Evolutionary conservation across 2,888 invertebrate species (phyloP), one percentile per base, ranked within the genome.

Genomic region (Meta bourneti): DNA sequence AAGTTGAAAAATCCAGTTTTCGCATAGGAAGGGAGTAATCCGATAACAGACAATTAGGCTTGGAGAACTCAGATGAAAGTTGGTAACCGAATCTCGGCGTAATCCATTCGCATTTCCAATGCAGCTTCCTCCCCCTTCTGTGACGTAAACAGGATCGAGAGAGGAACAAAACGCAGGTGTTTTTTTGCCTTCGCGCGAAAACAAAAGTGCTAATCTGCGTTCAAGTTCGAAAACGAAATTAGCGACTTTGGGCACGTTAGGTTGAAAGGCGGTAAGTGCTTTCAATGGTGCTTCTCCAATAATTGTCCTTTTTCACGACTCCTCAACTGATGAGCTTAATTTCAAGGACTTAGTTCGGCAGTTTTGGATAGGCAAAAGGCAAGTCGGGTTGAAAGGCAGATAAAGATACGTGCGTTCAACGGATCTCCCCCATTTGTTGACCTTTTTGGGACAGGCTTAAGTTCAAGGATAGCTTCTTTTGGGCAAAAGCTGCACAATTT

Each of bases 41-140:
- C 89, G 89, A 89, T 83, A 89, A 90, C 80, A 80, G 84, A 90
- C 61, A 84, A 80, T 85, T 85, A 87, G 61, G 86, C 34, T 51
- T 74, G 52, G 77, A 77, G 75, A 75, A 75, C 75, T 75, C 7
- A 75, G 77, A 77, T 77, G 19, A 77, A 77, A 77, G 77, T 77
- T 20, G 19, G 77, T 52, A 77, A 77, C 77, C 49, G 77, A 77
- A 77, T 77, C n/a, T 51, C 77, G 19, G n/a, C 51, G 51, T 77
- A 77, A 77, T 77, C 77, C 77, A 77, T 19, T 77, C 52, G 52
- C 52, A 34, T 34, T 34, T 34, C 34, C 34, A 34, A 34, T 34
- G 34, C 34, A 34, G 34, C 34, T 34, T 34, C 34, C 34, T 34
- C 5, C 61, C 16, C 61, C 61, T 11, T 6, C 61, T 16, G 61